Evolutionary conservation across 2,113 vertebrate genomes (phyloP), one percentile per base, ranked within the genome.

Genomic region (Nannobrachium achirus): DNA sequence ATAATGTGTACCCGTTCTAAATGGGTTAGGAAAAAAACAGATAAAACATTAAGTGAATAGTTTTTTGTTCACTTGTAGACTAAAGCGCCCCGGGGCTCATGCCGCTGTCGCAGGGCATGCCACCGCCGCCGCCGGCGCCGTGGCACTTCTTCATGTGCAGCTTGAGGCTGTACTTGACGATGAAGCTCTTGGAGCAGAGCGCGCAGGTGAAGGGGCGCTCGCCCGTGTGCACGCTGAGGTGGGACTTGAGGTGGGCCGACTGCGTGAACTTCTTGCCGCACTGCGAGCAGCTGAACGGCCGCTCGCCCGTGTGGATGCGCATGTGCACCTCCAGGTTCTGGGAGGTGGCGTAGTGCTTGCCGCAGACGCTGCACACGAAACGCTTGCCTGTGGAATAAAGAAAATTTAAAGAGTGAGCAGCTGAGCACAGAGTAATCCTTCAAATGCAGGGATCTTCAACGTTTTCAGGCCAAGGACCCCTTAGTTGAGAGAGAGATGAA

Each of bases 181-280:
- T 87, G 72, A 93, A 93, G 61, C 89, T 88, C 0, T 89, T 62
- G 14, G 79, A 66, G 77, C 92, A 93, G 33, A 83, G 11, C 0
- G 49, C n/a, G 74, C 92, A 93, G 10, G 66, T 14, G 58, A 78
- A 84, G 0, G 90, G 89, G 33, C 91, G 81, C 72, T 88, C 86
- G 0, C 89, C 90, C 0, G 89, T 66, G 84, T 93, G 92, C 1
- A 92, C 82, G 68, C 79, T 92, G 64, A 79, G 63, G 81, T 92
- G 91, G 0, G 91, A 85, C 78, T 88, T 91, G 10, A 92, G 87
- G 76, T 92, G 91, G 0, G 88, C 89, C 14, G 90, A 88, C 81
- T 92, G 91, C 0, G 88, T 91, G 85, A 92, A 92, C 57, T 83
- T 89, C 55, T 91, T 92, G 1, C 90, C 89, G 33, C 91, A 92